Base-by-base conservation (phyloP, 2,113 vertebrate species). In the Theristicus caerulescens region DNA sequence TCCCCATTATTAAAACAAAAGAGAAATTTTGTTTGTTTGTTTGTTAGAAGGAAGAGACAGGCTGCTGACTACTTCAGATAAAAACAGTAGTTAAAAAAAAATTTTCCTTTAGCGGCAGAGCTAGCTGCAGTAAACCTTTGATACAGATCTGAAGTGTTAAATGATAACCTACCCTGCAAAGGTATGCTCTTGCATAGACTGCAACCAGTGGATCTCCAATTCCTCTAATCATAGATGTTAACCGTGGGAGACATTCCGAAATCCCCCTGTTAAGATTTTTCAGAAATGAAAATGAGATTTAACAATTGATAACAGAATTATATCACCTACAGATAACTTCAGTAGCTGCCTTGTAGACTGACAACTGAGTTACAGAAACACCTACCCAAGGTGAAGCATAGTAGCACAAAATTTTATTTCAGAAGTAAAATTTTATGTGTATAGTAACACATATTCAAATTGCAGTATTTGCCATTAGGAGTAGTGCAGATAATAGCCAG, bases 131-230 rank as follows among this genome's bases (percentile, higher is more conserved):
- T 9, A 71, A 76, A 47, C 21, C 59, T 67, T 17, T 40, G 59
- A 2, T 5, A 36, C 3, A 49, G 73, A 52, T 24, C 1, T 47
- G 24, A n/a, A 49, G 18, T 21, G 66, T 76, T 36, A 62, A 82
- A 49, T 7, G 20, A 27, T 10, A 27, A 36, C 97, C 82, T 98
- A 99, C 99, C 99, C 99, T 98, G 98, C 99, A 99, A 77, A 99
- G 99, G 94, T 99, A 99, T 6, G 99, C 99, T 91, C 99, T 98
- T 54, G 99, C 98, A 9, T 99, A 99, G n/a, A 99, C 99, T 6
- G 99, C 99, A 91, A 99, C 99, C 89, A 99, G 97, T 1, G 99
- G 99, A 79, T 99, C 99, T 89, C 99, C 99, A 4, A 99, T 99
- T 40, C 99, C 99, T 96, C 99, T 98, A 67, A 99, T 98, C 99